Evolutionary conservation across 2,113 vertebrate genomes (phyloP), one percentile per base, ranked within the genome.

Genomic region (Archilochus colubris): DNA sequence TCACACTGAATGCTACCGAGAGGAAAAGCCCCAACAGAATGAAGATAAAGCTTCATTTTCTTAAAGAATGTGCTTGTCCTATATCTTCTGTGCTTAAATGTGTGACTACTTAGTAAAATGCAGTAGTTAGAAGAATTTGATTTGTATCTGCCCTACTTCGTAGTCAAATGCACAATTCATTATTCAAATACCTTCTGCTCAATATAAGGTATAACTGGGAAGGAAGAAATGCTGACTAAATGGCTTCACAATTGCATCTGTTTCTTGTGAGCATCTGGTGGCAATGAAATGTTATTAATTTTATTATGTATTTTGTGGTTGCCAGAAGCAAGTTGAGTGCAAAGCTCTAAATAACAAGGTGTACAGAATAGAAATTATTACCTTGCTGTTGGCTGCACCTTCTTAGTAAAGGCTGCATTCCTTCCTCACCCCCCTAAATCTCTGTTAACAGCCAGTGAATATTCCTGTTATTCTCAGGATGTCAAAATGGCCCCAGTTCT

Each of bases 271-370:
- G 91, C 95, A 97, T 91, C 96, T 97, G 97, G 95, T 93, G 91
- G 82, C 91, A 96, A 86, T 92, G 96, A 94, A 91, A 94, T 94
- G 90, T 97, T 95, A 97, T 93, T 97, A 96, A 97, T 97, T 97
- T 94, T 95, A 93, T 97, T 96, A 94, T 88, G 79, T 85, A 80
- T 85, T 95, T 95, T 88, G 92, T 89, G 92, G 74, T 83, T 91
- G 90, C 88, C 91, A 94, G 64, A 91, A 94, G 87, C 67, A 82
- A 95, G 69, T 0, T 80, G 67, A 86, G 76, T 5, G 18, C 44
- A 91, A 87, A 93, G 24, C 77, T 89, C 86, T 66, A 81, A 90
- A 88, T 84, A 95, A 81, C 68, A 82, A 96, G 79, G 84, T 93
- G 48, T 84, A 66, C 58, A 67, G 89, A 72, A 73, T 25, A 63